Base-by-base conservation (phyloP, 2,797 vertebrate genomes). In the Eidolon dupreanum region DNA sequence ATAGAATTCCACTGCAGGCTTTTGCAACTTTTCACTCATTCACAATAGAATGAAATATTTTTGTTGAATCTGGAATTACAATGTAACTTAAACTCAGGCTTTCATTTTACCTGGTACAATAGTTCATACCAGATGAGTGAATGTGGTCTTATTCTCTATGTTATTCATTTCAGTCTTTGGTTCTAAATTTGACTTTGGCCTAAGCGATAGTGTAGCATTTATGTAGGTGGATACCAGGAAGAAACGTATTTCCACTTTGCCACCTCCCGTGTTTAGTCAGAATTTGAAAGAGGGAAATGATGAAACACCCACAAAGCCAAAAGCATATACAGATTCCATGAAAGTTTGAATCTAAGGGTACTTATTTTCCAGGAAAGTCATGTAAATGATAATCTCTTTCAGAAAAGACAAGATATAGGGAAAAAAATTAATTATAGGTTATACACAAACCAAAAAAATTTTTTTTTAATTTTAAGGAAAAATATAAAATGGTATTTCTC, bases 1-100 rank as follows among this genome's bases (percentile, higher is more conserved):
- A 66, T n/a, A 85, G 74, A 71, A 94, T 92, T 85, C 41, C 28
- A 43, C 10, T 77, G 38, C 33, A 66, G 90, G 31, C 85, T 97
- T 95, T 92, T 96, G 11, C 75, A 20, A 53, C 68, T 88, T 97
- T 95, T 24, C 24, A 65, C 28, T 41, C 57, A 59, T 51, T 74
- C 51, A 24, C 26, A 43, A 26, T 31, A 92, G 66, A 61, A 77
- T 92, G 20, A 89, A 46, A 96, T 97, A 55, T 92, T 94, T 4
- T 95, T 96, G 51, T 63, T 66, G 73, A 68, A 46, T 81, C 36
- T 81, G 66, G 65, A 86, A 46, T 90, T 41, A 79, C 83, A 20
- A 66, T 83, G 41, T 61, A n/a, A 66, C 89, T 89, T 77, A 71
- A 85, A 70, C 26, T 63, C 41, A 8, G 9, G 63, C 43, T 90